phyloP scores from a whole-genome alignment of 2,888 invertebrate genomes.

The Iselma pallidipennis region DNA sequence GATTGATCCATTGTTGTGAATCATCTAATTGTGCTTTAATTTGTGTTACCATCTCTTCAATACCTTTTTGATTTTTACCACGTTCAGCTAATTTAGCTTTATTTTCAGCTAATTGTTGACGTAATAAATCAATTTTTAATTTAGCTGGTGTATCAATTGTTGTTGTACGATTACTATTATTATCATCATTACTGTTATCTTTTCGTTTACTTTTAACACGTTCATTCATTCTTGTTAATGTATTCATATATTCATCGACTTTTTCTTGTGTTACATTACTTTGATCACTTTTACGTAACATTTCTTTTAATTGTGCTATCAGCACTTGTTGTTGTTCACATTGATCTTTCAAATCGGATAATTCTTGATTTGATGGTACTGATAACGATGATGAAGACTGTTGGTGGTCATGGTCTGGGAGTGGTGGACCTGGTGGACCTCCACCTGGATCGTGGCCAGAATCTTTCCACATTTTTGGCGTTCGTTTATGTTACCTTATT shows the following conservation, averaged over 20 bases:
- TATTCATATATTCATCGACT: slow-evolving; percentile 55
- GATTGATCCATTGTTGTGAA: slow-evolving; percentile 52
- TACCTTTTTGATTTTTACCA: slow-evolving; percentile 58
- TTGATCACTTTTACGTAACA: slow-evolving; percentile 54
- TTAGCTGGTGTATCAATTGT: slow-evolving; percentile 54
- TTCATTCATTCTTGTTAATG: slow-evolving; percentile 51
- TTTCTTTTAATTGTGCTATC: slow-evolving; percentile 55
- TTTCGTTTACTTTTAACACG: slow-evolving; percentile 45
- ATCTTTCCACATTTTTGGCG: slow-evolving; percentile 49
- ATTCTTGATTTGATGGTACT: slow-evolving; percentile 44
- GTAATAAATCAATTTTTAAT: slow-evolving; percentile 59
- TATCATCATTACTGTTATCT: slow-evolving; percentile 36
- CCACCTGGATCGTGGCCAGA: slow-evolving; percentile 43
- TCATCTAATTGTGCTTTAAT: slow-evolving; percentile 61
- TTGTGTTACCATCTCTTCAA: slow-evolving; percentile 60
- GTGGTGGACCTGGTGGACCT: slow-evolving; percentile 43
- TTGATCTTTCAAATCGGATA: slow-evolving; percentile 51
- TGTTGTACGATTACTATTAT: slow-evolving; percentile 26
- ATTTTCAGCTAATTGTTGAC: slow-evolving; percentile 61
- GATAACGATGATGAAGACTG: slow-evolving; percentile 21
- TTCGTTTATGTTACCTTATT: slow-evolving; percentile 23
- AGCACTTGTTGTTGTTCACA: slow-evolving; percentile 53
- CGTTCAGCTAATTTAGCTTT: slow-evolving; percentile 60
- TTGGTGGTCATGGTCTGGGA: slow-evolving; percentile 27
- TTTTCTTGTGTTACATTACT: slow-evolving; percentile 53